Evolutionary conservation across 2,888 invertebrate genomes (phyloP).

Genomic region (Cheilosia vulpina): DNA sequence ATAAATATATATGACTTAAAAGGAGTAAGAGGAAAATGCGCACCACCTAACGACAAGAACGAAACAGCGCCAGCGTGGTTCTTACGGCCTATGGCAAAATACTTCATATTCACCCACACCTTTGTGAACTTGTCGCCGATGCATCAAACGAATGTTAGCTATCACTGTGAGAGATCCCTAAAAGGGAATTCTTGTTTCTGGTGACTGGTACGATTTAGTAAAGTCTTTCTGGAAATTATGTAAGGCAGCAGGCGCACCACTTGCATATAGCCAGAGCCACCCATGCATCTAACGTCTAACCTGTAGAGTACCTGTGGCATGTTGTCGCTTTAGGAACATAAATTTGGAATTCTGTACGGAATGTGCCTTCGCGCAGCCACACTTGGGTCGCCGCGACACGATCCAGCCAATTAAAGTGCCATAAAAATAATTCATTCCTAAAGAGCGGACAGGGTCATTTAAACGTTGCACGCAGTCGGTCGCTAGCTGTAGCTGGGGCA

Average conservation of each 20-base stretch:
- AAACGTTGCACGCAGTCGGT: conserved; percentile 37
- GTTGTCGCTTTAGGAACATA: conserved; percentile 45
- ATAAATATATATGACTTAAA: conserved; percentile 67
- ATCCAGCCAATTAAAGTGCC: conserved; percentile 68
- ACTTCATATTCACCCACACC: conserved; percentile 60
- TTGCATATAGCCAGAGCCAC: conserved; percentile 21
- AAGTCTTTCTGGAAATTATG: conserved; percentile 52
- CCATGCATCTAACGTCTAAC: conserved; percentile 12
- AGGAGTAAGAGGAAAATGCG: conserved; percentile 38
- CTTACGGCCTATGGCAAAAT: neutral
- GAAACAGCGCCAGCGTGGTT: neutral
- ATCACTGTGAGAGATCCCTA: conserved; percentile 23
- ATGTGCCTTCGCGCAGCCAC: conserved; percentile 53
- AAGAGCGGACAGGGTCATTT: conserved; percentile 62
- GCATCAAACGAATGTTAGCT: conserved; percentile 56
- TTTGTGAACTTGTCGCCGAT: conserved; percentile 60
- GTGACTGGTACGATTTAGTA: conserved; percentile 49
- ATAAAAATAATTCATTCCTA: conserved; percentile 72
- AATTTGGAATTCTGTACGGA: conserved; percentile 45
- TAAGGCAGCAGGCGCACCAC: conserved; percentile 50
- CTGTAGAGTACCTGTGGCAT: conserved; percentile 43
- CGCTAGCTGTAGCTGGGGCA: neutral
- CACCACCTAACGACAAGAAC: conserved; percentile 3
- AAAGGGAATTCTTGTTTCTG: conserved; percentile 63
- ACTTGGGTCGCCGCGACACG: conserved; percentile 27